Evolutionary conservation across 2,888 invertebrate species (phyloP).

Genomic region (Coenonympha glycerion): DNA sequence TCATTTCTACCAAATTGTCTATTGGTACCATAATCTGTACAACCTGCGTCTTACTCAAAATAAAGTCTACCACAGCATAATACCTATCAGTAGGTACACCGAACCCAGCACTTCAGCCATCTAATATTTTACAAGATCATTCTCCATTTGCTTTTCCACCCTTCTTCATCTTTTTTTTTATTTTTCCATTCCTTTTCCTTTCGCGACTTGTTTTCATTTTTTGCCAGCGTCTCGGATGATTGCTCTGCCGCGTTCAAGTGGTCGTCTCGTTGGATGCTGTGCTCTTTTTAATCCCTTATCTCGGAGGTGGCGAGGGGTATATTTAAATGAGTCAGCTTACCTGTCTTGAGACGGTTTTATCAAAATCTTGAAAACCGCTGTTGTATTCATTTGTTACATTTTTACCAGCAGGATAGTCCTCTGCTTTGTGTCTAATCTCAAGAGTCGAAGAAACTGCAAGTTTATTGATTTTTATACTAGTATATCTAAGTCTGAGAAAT

Average conservation of each 20-base stretch:
- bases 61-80: background rate
- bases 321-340: constrained; percentile 51
- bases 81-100: background rate
- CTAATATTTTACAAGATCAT: constrained; percentile 26
- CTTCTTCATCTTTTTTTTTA: constrained; percentile 39
- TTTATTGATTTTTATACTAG: no score
- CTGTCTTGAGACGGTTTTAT: constrained; percentile 22
- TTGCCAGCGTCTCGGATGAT: constrained; percentile 51
- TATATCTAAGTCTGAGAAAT: no score
- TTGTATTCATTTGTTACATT: constrained; percentile 4
- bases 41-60: background rate
- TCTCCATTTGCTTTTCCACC: constrained; percentile 28
- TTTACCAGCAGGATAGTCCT: background rate
- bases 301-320: constrained; percentile 38
- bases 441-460: background rate
- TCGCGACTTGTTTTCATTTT: constrained; percentile 39
- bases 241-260: constrained; percentile 47
- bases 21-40: background rate
- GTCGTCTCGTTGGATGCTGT: constrained; percentile 47
- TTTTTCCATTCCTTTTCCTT: constrained; percentile 44
- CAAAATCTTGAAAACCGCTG: background rate
- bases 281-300: constrained; percentile 64
- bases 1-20: no score
- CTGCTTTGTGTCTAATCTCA: background rate
- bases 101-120: constrained; percentile 16